phyloP scores from a whole-genome alignment of 2,888 invertebrate genomes.

The Drosophila longiperda region DNA sequence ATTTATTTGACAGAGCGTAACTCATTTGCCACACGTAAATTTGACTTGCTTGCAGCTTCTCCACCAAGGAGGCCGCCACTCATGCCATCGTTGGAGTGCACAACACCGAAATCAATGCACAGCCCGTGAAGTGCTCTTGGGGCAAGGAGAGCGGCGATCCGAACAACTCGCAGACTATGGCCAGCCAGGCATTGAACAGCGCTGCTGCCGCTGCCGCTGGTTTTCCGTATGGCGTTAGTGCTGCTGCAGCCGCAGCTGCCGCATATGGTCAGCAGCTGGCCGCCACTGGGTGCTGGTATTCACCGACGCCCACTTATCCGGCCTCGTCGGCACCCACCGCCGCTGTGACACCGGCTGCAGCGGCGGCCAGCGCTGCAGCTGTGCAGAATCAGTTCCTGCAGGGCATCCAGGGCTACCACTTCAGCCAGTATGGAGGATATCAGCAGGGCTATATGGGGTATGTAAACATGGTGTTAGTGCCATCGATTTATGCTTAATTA shows the following conservation, averaged over 20 bases:
- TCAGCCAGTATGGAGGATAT: constrained; percentile 94
- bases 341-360: constrained; percentile 87
- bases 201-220: constrained; percentile 85
- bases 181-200: constrained; percentile 87
- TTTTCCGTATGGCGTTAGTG: constrained; percentile 87
- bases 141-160: constrained; percentile 98
- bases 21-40: constrained; percentile 11
- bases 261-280: constrained; percentile 92
- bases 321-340: constrained; percentile 86
- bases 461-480: constrained; percentile 80
- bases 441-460: constrained; percentile 97
- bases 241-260: constrained; percentile 84
- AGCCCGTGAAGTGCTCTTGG: constrained; percentile 99
- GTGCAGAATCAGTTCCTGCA: constrained; percentile 94
- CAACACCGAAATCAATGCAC: constrained; percentile 98
- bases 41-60: constrained; percentile 89
- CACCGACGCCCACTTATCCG: constrained; percentile 89
- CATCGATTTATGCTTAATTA: constrained; percentile 56
- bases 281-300: constrained; percentile 95
- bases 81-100: constrained; percentile 99
- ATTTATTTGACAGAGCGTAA: not conserved
- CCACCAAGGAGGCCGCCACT: constrained; percentile 99
- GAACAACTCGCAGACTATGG: constrained; percentile 91
- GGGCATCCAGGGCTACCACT: constrained; percentile 94
- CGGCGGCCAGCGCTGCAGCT: constrained; percentile 89